Evolutionary conservation across 92 coral and sea anemone genomes (phyloP), one percentile per base, ranked within the genome.

Genomic region (Parazoanthus swiftii): DNA sequence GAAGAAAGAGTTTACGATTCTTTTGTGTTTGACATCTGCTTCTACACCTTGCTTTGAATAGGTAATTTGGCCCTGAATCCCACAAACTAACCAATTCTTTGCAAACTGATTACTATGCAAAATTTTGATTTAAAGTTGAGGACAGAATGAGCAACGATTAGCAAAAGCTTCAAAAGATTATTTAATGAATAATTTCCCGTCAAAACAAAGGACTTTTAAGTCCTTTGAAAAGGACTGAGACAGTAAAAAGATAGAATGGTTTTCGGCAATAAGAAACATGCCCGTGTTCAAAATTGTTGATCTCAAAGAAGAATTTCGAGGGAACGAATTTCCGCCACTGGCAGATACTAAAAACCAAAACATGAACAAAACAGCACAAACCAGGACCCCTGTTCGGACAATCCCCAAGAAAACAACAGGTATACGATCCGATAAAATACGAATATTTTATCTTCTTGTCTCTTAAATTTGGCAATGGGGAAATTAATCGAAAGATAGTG

Each of bases 211-310:
- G 18, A 54, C 59, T 54, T 54, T 29, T 29, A 29, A 29, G 33
- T 29, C 33, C 33, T 29, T 29, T 29, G 33, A 29, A 11, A 54
- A 54, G 18, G 59, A 54, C 59, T 54, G 18, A 54, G 46, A 6
- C 78, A 33, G n/a, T 74, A 21, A 70, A 70, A 70, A 70, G 14
- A n/a, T n/a, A n/a, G 36, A n/a, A 29, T 29, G 5, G 37, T 4
- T n/a, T n/a, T 6, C 8, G 11, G 56, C 14, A 36, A 39, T 21
- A 77, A 3, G n/a, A 39, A 77, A 16, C 14, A 77, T 77, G 58
- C 81, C 81, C 46, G 59, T 77, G 14, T 46, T 77, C 23, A 39
- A 50, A 77, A 39, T 77, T 77, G 81, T 77, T 8, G 54, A 77
- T 77, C 46, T 42, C 43, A 43, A 16, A 16, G 33, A 43, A 42